A percentile compares a stretch with the other conserved stretches of the same genome.
Evolutionary conservation across 1,140 invertebrate species (phyloP).

Genomic region (Cyclargus thomasi): DNA sequence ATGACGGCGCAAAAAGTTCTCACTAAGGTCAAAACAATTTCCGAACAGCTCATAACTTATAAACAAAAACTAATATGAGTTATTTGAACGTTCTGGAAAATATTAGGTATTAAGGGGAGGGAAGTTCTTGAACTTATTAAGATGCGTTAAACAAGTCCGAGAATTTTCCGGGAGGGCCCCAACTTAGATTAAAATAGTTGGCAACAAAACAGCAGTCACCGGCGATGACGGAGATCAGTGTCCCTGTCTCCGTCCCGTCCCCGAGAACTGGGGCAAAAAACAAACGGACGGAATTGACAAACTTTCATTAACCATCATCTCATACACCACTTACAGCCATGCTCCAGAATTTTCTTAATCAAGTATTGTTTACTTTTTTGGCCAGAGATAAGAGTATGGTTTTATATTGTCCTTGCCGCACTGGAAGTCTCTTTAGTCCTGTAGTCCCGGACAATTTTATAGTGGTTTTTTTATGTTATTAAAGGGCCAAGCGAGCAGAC

Average conservation of each 20-base stretch:
- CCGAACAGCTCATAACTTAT: conserved; percentile 3
- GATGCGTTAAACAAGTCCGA: conserved; percentile 23
- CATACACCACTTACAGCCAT: neutral
- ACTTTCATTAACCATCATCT: conserved; percentile 10
- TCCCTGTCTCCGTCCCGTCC: neutral
- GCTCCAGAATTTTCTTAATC: neutral
- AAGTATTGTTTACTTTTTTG: neutral
- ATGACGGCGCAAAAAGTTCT: neutral
- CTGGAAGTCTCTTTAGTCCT: too few species aligned
- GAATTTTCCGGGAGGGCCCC: conserved; percentile 19
- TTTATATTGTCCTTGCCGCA: too few species aligned
- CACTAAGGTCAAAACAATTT: neutral
- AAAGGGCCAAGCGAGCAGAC: too few species aligned
- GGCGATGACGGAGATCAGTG: conserved; percentile 18
- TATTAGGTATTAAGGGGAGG: conserved; percentile 14
- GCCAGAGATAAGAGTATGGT: neutral
- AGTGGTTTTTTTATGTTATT: too few species aligned
- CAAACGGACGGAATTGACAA: neutral
- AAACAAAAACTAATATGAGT: conserved; percentile 14
- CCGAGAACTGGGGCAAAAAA: conserved; percentile 12
- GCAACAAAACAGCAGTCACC: conserved; percentile 20
- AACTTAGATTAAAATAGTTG: conserved; percentile 24
- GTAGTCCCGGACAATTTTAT: too few species aligned
- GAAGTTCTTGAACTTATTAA: conserved; percentile 20
- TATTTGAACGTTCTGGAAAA: conserved; percentile 8